Evolutionary conservation across 1,140 invertebrate genomes (phyloP).

Genomic region (Scaptomyza pallida): DNA sequence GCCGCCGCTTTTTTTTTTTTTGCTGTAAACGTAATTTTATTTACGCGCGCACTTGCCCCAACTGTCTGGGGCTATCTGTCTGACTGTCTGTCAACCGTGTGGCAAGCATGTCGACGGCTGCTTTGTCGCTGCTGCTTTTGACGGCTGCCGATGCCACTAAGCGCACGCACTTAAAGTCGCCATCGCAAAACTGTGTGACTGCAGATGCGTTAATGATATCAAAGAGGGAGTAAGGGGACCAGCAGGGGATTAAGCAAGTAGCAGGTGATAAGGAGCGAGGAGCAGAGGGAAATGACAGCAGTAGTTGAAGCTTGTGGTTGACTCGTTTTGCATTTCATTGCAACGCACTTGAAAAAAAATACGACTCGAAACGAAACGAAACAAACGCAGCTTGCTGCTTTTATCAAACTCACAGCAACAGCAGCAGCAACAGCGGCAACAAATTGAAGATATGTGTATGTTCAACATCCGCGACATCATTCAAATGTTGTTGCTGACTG

Average conservation of each 20-base stretch:
- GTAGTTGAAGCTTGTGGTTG: conserved; percentile 40
- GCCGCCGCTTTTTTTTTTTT: too few relatives aligned
- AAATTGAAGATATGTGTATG: conserved; percentile 10
- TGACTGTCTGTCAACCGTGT: conserved; percentile 64
- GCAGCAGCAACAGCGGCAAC: conserved; percentile 9
- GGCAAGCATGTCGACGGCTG: conserved; percentile 29
- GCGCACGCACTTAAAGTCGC: conserved; percentile 74
- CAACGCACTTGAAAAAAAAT: conserved; percentile 26
- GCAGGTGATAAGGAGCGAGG: too few relatives aligned
- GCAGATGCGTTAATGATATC: conserved; percentile 62
- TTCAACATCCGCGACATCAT: conserved; percentile 54
- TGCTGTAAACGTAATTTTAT: conserved; percentile 75
- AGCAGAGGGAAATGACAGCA: background rate
- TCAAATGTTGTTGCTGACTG: conserved; percentile 34
- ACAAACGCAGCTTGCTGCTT: conserved; percentile 3
- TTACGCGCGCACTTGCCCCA: conserved; percentile 66
- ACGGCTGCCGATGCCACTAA: conserved; percentile 79
- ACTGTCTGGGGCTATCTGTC: conserved; percentile 68
- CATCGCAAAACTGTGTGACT: conserved; percentile 40
- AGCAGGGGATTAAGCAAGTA: background rate
- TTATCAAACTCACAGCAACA: conserved; percentile 21
- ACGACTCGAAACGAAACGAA: too few relatives aligned
- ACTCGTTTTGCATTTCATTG: conserved; percentile 66
- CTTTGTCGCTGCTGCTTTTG: conserved; percentile 69
- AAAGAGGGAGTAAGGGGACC: background rate